A percentile compares a stretch with the other conserved stretches of the same genome.
phyloP scores from a whole-genome alignment of 2,888 invertebrate species.

The Acrobasis consociella region DNA sequence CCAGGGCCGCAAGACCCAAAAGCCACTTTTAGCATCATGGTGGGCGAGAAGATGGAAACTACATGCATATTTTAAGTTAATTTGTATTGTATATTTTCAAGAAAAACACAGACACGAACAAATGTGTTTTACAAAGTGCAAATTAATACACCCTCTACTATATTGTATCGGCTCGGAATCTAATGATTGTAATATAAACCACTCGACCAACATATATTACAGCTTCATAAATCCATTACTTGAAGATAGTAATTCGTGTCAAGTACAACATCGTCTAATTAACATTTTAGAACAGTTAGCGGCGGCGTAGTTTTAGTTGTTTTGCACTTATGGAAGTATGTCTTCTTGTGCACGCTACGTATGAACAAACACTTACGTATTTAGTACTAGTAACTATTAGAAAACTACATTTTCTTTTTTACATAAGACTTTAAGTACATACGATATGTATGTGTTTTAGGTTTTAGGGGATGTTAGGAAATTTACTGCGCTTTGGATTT shows the following conservation, averaged over 20 bases:
- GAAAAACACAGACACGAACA: too few species aligned
- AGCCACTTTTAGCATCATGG: too few species aligned
- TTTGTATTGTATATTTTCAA: too few species aligned
- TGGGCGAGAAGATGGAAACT: too few species aligned
- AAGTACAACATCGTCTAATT: slow-evolving; percentile 50
- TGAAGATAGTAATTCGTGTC: slow-evolving; percentile 49
- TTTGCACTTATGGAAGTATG: slow-evolving; percentile 26
- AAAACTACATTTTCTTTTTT: too few species aligned
- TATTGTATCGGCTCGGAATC: neutral
- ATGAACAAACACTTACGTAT: neutral
- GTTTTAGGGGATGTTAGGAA: too few species aligned
- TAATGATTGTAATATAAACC: neutral
- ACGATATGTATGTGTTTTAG: too few species aligned
- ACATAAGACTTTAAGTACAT: too few species aligned
- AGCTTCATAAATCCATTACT: slow-evolving; percentile 39
- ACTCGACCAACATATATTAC: slow-evolving; percentile 26
- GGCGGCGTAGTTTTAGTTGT: slow-evolving; percentile 24
- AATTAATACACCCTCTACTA: neutral
- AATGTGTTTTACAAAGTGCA: neutral
- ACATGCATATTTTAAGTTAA: too few species aligned
- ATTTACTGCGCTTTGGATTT: too few species aligned
- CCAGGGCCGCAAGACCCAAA: too few species aligned
- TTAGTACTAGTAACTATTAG: too few species aligned
- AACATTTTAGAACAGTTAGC: slow-evolving; percentile 48
- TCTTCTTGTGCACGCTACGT: neutral